Conservation (phyloP, 1,140 invertebrate species). For the Drosophila nigrodunni region DNA sequence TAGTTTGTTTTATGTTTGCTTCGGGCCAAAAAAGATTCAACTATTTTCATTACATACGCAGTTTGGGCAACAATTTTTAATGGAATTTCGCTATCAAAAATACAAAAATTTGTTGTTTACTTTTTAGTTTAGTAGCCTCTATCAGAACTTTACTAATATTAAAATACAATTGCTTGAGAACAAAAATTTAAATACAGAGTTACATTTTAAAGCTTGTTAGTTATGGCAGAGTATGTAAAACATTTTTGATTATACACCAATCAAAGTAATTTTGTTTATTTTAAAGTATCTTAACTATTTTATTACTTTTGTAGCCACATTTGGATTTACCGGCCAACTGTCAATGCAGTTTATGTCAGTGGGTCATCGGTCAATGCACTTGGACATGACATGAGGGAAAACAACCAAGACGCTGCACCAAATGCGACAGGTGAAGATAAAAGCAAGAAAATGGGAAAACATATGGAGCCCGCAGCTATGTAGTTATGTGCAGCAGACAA, state of each 20-base stretch:
- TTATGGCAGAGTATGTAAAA: too few species aligned
- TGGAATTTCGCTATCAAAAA: too few species aligned
- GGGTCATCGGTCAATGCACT: slow-evolving; percentile 71
- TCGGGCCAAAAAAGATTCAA: too few species aligned
- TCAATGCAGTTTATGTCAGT: slow-evolving; percentile 57
- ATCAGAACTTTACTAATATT: too few species aligned
- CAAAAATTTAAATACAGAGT: too few species aligned
- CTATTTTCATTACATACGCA: too few species aligned
- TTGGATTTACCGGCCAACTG: not conserved
- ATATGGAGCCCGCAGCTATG: slow-evolving; percentile 70
- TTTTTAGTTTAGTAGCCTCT: too few species aligned
- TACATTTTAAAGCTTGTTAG: too few species aligned
- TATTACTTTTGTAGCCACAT: slow-evolving; percentile 12
- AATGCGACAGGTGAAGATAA: slow-evolving; percentile 16
- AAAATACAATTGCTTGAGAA: too few species aligned
- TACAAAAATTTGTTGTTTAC: too few species aligned
- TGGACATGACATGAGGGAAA: slow-evolving; percentile 17
- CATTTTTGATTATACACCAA: not conserved
- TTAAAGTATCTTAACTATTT: slow-evolving; percentile 15
- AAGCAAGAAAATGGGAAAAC: slow-evolving; percentile 64
- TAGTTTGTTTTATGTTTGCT: not conserved
- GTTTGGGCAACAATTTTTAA: too few species aligned
- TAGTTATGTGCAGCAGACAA: slow-evolving; percentile 63
- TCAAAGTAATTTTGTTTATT: not conserved
- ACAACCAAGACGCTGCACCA: slow-evolving; percentile 38